Evolutionary conservation across 2,797 vertebrate genomes (phyloP).

Genomic region (Amblyopsis hoosieri): DNA sequence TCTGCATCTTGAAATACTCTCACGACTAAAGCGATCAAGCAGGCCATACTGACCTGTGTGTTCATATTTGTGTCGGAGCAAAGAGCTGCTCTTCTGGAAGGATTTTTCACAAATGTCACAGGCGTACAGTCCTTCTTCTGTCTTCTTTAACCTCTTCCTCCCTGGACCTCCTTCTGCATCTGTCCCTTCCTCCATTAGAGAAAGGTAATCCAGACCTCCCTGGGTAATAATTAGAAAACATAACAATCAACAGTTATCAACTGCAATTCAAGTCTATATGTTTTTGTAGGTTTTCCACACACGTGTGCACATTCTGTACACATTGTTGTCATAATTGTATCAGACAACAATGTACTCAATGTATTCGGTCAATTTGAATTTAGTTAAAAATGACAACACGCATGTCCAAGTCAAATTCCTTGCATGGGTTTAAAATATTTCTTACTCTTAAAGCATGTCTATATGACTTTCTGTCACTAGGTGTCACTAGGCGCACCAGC

Average conservation of each 20-base stretch:
- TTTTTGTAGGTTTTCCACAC: too few relatives aligned
- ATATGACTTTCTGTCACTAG: too few relatives aligned
- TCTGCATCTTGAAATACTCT: too few relatives aligned
- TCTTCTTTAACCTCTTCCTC: constrained; percentile 80
- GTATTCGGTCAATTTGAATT: not conserved
- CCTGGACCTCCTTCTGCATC: constrained; percentile 70
- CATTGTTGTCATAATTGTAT: too few relatives aligned
- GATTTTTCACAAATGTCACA: constrained; percentile 87
- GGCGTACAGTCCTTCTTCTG: constrained; percentile 82
- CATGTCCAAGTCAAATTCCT: too few relatives aligned
- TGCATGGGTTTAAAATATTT: too few relatives aligned
- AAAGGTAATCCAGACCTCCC: constrained; percentile 74
- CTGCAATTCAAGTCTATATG: too few relatives aligned
- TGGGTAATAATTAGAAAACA: constrained; percentile 34
- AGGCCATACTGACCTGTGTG: constrained; percentile 77
- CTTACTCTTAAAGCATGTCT: too few relatives aligned
- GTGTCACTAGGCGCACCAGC: too few relatives aligned
- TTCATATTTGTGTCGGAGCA: constrained; percentile 86
- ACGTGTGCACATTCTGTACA: too few relatives aligned
- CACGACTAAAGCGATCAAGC: not conserved
- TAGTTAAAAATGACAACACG: too few relatives aligned
- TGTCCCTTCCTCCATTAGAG: constrained; percentile 72
- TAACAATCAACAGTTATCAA: not conserved
- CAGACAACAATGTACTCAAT: not conserved
- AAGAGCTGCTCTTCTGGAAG: constrained; percentile 86